Evolutionary conservation across 1,140 invertebrate species (phyloP), one percentile per base, ranked within the genome.

Genomic region (Heliconius hermathena): DNA sequence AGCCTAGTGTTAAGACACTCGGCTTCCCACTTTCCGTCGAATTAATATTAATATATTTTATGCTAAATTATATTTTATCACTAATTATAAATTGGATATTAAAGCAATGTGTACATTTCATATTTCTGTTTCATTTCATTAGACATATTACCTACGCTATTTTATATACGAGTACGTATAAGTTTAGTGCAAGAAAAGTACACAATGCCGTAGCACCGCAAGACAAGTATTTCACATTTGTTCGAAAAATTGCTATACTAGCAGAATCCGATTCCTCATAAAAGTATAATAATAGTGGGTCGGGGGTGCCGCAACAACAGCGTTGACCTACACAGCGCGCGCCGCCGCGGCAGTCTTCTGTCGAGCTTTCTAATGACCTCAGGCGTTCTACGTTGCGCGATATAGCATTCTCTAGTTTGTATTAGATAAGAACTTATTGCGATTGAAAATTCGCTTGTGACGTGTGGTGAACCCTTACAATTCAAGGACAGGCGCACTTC

Each of bases 221-320:
- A 76, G 57, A 76, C 66, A n/a, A 76, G 18, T 76, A 41, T 76
- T 80, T 73, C 52, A 76, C 75, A 70, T 76, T 76, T 80, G 26
- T 46, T 80, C 87, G 82, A 84, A 86, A 88, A 88, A 86, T 84
- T 85, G 80, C 80, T 86, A 82, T 86, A 88, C 83, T 84, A 54
- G 83, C 86, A 87, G 92, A 93, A 91, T 91, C 90, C 86, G 89
- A 93, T 93, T 91, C 90, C 89, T 94, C 93, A 94, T 94, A 94
- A 94, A 94, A 94, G 90, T 92, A 93, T 94, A 94, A 94, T 94
- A 94, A 94, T 93, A 93, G 93, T 92, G 90, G 91, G 91, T 91
- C 88, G 91, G 89, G 88, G 91, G 86, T 89, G 90, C 91, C 89
- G 90, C 93, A 93, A 91, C 90, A 91, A 90, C 91, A 86, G 85